These are phyloP conservation scores for Clunio marinus DNA, from an alignment of 2,888 invertebrate genomes.

Conservation along the genomic window DNA sequence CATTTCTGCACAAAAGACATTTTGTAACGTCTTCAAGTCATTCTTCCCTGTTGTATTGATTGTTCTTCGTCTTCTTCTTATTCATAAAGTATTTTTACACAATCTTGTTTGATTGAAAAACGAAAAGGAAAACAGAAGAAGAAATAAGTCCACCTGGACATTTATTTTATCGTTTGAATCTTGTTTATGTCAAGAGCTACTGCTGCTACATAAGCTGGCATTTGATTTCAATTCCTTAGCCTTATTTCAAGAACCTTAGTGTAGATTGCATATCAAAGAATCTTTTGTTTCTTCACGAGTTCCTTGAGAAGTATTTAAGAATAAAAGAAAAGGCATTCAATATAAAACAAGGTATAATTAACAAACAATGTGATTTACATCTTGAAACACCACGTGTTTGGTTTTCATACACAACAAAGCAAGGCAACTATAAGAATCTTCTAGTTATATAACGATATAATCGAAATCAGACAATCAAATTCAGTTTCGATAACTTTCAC, in stretches of 20 bases:
- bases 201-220: neutral
- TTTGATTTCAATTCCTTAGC: neutral
- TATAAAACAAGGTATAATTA: too few relatives aligned
- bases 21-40: slow-evolving; percentile 12
- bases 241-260: neutral
- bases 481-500: neutral
- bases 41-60: neutral
- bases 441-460: too few relatives aligned
- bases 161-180: slow-evolving; percentile 1
- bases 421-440: too few relatives aligned
- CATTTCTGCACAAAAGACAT: neutral
- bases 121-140: neutral
- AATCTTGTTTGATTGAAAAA: neutral
- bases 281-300: slow-evolving; percentile 1
- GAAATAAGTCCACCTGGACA: slow-evolving; percentile 4
- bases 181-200: neutral
- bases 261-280: slow-evolving; percentile 3
- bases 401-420: too few relatives aligned
- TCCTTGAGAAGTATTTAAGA: too few relatives aligned
- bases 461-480: too few relatives aligned
- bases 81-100: slow-evolving; percentile 1
- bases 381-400: too few relatives aligned
- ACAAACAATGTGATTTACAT: too few relatives aligned
- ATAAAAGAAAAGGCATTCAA: too few relatives aligned
- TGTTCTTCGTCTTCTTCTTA: neutral